Evolutionary conservation across 2,888 invertebrate species (phyloP).

Genomic region (Galerucella pusilla): DNA sequence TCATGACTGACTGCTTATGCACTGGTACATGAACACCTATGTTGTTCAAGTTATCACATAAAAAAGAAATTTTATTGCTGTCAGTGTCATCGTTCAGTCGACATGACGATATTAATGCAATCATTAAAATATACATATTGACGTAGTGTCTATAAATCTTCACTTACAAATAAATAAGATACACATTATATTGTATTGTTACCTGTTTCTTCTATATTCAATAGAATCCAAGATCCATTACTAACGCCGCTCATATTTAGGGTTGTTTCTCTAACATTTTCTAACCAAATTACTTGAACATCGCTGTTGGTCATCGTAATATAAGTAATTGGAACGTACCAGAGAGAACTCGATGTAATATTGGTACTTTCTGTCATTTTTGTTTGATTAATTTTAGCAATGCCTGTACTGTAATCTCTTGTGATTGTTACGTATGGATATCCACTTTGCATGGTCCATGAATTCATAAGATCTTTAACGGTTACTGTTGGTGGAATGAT

Average conservation of each 20-base stretch:
- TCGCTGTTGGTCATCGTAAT: conserved; percentile 54
- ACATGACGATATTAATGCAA: no score
- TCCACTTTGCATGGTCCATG: conserved; percentile 79
- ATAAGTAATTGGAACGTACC: conserved; percentile 73
- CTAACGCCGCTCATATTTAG: conserved; percentile 54
- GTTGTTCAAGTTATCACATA: no score
- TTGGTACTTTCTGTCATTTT: conserved; percentile 56
- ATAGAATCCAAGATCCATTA: conserved; percentile 68
- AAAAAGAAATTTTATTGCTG: no score
- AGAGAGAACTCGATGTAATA: conserved; percentile 57
- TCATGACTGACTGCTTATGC: no score
- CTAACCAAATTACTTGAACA: conserved; percentile 54
- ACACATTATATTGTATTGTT: conserved; percentile 22
- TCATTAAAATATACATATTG: no score
- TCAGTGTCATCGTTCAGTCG: no score
- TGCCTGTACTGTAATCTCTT: conserved; percentile 67
- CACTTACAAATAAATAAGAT: no score
- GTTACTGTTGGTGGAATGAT: conserved; percentile 64
- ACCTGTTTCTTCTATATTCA: conserved; percentile 73
- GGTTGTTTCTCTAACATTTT: conserved; percentile 51
- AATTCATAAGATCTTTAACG: conserved; percentile 73
- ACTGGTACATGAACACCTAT: no score
- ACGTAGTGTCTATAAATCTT: no score
- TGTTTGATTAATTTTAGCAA: conserved; percentile 67
- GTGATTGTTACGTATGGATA: conserved; percentile 74